Base-by-base conservation (phyloP, 2,888 invertebrate genomes). In the Rhagonycha lutea region DNA sequence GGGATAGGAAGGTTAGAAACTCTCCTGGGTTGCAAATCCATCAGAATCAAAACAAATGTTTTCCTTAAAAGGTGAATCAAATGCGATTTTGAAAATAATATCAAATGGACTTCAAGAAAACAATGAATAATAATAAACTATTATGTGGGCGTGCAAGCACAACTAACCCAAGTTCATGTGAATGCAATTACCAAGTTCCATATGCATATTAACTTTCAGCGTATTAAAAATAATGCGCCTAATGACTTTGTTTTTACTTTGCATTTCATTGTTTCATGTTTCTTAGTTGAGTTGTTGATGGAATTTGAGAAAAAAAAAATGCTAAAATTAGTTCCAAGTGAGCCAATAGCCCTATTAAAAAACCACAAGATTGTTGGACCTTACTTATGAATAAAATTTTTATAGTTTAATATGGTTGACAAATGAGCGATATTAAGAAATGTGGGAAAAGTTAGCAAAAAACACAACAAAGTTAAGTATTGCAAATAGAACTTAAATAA, bases 401-500 rank as follows among this genome's bases (percentile, higher is more conserved):
- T n/a, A 47, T 47, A 47, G n/a, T 47, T 47, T 47, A 47, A 47
- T 47, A 47, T 47, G n/a, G 47, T 47, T 47, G 47, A 47, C 47
- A 47, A 47, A 47, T 47, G 47, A 47, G 47, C 47, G 7, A 47
- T 47, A 47, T 47, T n/a, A 47, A 47, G 47, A 47, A 47, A 47
- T 47, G 47, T 47, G 47, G 47, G n/a, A 47, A 47, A 47, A 47
- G 47, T 47, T 47, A 47, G 47, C n/a, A 47, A 47, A 47, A 47
- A 47, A 47, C 47, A n/a, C 47, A 47, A 47, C 47, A 47, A 47
- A 47, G 63, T 9, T 60, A 67, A 76, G 72, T 77, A 84, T 85
- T 83, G 85, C 85, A 84, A 86, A 86, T 86, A 83, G 83, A 80
- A 83, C 85, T 84, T 84, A 86, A 86, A 87, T 86, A 86, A 84